These are phyloP conservation scores for Anoplolepis gracilipes DNA, from an alignment of 1,140 invertebrate species.

Conservation along the genomic window DNA sequence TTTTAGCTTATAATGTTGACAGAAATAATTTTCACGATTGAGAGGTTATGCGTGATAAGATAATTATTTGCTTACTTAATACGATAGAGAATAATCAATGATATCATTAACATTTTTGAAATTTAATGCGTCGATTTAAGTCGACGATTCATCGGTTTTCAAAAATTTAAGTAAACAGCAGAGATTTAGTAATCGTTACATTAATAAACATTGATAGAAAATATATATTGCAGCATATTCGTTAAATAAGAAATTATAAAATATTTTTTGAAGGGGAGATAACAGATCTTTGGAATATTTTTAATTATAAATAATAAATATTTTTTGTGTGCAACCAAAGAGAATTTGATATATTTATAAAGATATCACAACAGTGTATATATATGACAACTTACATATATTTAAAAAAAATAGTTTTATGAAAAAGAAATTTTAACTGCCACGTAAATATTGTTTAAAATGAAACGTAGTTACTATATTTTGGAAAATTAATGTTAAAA, in stretches of 20 bases:
- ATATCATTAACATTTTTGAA: constrained; percentile 13
- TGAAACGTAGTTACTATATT: not conserved
- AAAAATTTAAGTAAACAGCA: not conserved
- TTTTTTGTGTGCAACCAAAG: not conserved
- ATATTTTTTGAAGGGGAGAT: not conserved
- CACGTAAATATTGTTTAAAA: not conserved
- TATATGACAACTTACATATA: not conserved
- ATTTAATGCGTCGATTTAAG: not conserved
- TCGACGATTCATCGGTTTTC: not conserved
- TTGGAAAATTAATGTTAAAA: constrained; percentile 5
- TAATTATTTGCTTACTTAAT: constrained; percentile 44
- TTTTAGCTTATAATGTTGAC: constrained; percentile 18
- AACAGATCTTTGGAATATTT: not conserved
- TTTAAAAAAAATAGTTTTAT: no score
- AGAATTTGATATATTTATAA: not conserved
- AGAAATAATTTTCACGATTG: constrained; percentile 27
- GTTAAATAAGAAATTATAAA: not conserved
- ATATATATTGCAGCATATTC: not conserved
- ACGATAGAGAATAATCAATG: constrained; percentile 16
- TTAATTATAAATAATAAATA: not conserved
- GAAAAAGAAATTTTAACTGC: not conserved
- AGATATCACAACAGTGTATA: not conserved
- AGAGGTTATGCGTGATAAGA: constrained; percentile 39
- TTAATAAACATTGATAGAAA: not conserved
- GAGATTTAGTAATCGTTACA: not conserved